A percentile compares a stretch with the other conserved stretches of the same genome.
Conservation (phyloP, 2,888 invertebrate genomes). For the Eristalis arbustorum region DNA sequence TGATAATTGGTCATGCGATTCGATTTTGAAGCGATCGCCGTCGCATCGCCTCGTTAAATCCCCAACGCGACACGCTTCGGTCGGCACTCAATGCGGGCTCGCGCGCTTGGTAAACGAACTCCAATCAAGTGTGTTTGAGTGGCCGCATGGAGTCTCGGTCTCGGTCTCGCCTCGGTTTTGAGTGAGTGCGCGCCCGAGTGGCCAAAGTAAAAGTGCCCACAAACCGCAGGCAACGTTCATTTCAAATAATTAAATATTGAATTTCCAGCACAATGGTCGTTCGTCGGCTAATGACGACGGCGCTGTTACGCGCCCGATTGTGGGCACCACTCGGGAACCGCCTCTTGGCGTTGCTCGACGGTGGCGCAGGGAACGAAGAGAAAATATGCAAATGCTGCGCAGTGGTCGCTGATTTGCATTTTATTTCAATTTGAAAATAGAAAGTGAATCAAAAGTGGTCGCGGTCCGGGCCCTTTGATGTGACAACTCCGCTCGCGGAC, state of each 20-base stretch:
- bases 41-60: not conserved
- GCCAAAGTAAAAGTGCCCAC: constrained; percentile 40
- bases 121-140: constrained; percentile 5
- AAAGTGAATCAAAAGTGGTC: constrained; percentile 19
- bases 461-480: constrained; percentile 4
- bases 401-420: constrained; percentile 11
- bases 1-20: constrained; percentile 43
- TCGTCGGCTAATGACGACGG: not conserved
- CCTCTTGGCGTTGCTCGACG: not conserved
- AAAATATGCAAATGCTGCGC: constrained; percentile 46
- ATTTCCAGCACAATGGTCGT: constrained; percentile 25
- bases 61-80: not conserved
- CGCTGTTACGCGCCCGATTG: not conserved
- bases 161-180: no score
- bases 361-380: not conserved
- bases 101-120: not conserved
- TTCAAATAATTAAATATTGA: constrained; percentile 36
- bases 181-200: constrained; percentile 15
- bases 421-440: constrained; percentile 14
- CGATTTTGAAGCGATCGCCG: not conserved
- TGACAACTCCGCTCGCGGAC: not conserved
- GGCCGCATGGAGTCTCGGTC: not conserved
- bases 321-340: not conserved
- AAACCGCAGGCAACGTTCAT: constrained; percentile 24
- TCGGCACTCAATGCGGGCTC: not conserved